Evolutionary conservation across 35 echinoderm and acorn worm species (phyloP), one percentile per base, ranked within the genome.

Genomic region (Lytechinus variegatus): DNA sequence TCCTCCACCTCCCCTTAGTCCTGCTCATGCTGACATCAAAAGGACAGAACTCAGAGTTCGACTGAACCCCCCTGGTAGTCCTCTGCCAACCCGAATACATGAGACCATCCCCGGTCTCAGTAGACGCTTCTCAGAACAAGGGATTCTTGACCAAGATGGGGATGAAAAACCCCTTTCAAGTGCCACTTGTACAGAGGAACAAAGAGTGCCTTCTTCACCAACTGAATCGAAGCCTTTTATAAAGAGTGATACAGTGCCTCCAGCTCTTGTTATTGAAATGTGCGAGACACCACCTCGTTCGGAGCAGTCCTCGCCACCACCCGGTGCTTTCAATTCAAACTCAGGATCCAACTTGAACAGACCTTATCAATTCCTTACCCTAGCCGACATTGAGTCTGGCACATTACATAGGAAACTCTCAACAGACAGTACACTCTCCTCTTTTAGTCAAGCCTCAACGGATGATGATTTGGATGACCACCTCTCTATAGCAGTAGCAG

Each of bases 1-100:
- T 21, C 92, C 52, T 53, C 56, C 52, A 6, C 7, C 94, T 24
- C 52, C 55, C 92, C 92, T 93, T 27, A 93, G 92, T 55, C 92
- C 92, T 57, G 54, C 92, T 54, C 54, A 29, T 55, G 72, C 28
- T 72, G 92, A 98, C 52, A 95, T 98, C 14, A 95, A 97, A 95
- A 97, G 93, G 94, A 95, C 97, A 56, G 95, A 97, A 86, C 93
- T 98, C 27, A 96, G 95, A 10, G 96, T 98, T 13, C 87, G 97
- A 88, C 96, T 98, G 92, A 98, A 96, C 92, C 92, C 52, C 56
- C 96, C 95, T 54, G 56, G 87, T 27, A 86, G 33, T 93, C 94
- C 60, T 5, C 24, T 93, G 54, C 52, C 52, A 27, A 57, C 92
- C 27, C 54, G 92, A 53, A 54, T 93, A 53, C 92, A 93, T 93